These are phyloP conservation scores for Montipora efflorescens DNA, from an alignment of 64 coral and sea anemone genomes.

Conservation along the genomic window DNA sequence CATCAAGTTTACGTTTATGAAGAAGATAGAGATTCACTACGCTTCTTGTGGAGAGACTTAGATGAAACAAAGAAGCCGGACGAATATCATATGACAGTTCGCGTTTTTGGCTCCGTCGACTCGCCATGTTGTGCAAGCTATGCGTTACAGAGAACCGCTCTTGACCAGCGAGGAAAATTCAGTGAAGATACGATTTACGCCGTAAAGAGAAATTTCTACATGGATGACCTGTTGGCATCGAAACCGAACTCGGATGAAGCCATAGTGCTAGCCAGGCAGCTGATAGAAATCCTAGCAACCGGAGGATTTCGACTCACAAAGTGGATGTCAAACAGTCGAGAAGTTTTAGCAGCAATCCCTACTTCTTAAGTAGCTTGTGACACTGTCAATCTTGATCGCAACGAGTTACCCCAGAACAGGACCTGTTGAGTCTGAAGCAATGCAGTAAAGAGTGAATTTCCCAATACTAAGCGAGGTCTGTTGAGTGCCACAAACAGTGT, in stretches of 20 bases:
- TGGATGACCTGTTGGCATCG: neutral
- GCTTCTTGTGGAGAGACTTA: constrained; percentile 48
- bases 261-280: neutral
- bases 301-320: neutral
- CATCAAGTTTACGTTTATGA: constrained; percentile 54
- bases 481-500: constrained; percentile 36
- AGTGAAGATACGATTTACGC: neutral
- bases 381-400: neutral
- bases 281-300: too few relatives aligned
- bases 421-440: neutral
- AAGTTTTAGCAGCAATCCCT: neutral
- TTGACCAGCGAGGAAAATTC: neutral
- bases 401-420: neutral
- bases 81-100: constrained; percentile 52
- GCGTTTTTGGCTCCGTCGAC: neutral
- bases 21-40: constrained; percentile 64
- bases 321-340: neutral
- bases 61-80: constrained; percentile 10
- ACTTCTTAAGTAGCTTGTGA: neutral
- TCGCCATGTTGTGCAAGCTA: constrained; percentile 38
- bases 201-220: neutral
- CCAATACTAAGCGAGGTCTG: constrained; percentile 20
- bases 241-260: neutral
- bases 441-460: neutral
- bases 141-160: constrained; percentile 33